Conservation (phyloP, 2,797 vertebrate species). For the Telmatherina bonti region DNA sequence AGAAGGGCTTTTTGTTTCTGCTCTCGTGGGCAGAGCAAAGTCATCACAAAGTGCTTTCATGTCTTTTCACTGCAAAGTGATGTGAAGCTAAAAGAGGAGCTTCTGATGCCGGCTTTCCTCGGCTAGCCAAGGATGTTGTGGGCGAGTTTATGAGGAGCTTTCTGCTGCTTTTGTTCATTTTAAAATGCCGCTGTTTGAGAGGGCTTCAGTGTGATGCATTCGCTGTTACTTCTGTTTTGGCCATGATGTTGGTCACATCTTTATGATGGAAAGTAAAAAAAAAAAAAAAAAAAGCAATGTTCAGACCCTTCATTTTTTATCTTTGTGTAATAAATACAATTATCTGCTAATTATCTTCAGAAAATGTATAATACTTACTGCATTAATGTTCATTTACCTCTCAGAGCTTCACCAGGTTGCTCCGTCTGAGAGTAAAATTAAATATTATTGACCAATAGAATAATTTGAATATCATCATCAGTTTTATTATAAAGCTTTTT, state of each 20-base stretch:
- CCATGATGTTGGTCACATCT: not conserved
- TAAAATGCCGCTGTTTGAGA: not conserved
- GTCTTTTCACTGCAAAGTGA: constrained; percentile 19
- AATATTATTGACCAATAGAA: no score
- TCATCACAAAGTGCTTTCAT: constrained; percentile 26
- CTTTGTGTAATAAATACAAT: no score
- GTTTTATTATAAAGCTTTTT: no score
- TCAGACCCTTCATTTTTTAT: no score
- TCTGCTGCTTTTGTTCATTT: constrained; percentile 19
- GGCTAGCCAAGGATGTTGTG: constrained; percentile 18
- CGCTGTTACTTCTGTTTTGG: not conserved
- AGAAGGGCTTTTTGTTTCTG: constrained; percentile 17
- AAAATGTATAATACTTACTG: not conserved
- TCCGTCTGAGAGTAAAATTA: no score
- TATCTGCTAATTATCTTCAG: not conserved
- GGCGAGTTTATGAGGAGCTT: constrained; percentile 20
- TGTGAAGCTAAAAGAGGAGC: constrained; percentile 1
- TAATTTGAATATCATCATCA: no score
- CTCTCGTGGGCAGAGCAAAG: constrained; percentile 11
- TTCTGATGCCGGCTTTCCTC: constrained; percentile 7
- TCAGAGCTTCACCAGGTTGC: no score
- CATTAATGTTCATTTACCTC: no score
- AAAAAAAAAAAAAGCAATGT: no score
- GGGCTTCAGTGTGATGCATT: not conserved
- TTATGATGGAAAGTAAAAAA: not conserved